Conservation (phyloP, 1,140 invertebrate species). For the Apocrypta bakeri region DNA sequence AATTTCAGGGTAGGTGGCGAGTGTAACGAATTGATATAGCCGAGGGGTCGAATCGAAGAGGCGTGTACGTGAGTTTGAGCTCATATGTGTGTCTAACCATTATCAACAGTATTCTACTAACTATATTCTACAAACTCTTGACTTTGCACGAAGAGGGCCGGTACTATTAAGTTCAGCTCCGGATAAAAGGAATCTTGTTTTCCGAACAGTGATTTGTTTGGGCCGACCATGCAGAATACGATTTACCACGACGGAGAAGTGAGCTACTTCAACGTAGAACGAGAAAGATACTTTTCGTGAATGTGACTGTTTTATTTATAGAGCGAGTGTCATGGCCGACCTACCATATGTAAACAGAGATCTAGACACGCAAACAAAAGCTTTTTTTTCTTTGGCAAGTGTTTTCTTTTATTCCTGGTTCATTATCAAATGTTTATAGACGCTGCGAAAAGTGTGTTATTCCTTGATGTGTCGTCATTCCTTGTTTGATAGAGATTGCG, state of each 20-base stretch:
- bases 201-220: slow-evolving; percentile 14
- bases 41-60: not conserved
- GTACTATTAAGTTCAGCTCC: not conserved
- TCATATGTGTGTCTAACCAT: not conserved
- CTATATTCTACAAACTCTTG: slow-evolving; percentile 10
- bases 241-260: not conserved
- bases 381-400: not conserved
- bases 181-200: slow-evolving; percentile 23
- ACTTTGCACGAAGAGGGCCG: not conserved
- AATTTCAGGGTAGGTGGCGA: not conserved
- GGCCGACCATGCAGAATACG: slow-evolving; percentile 23
- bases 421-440: not conserved
- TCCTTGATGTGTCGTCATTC: too few relatives aligned
- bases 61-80: not conserved
- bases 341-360: too few relatives aligned
- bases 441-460: too few relatives aligned
- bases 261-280: not conserved
- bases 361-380: not conserved
- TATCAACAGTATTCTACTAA: not conserved
- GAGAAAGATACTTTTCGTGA: slow-evolving; percentile 7
- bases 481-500: too few relatives aligned
- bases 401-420: not conserved
- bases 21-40: not conserved
- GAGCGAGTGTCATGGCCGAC: not conserved
- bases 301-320: slow-evolving; percentile 10